Conservation (phyloP, 2,888 invertebrate species). For the Platycheirus rosarum region DNA sequence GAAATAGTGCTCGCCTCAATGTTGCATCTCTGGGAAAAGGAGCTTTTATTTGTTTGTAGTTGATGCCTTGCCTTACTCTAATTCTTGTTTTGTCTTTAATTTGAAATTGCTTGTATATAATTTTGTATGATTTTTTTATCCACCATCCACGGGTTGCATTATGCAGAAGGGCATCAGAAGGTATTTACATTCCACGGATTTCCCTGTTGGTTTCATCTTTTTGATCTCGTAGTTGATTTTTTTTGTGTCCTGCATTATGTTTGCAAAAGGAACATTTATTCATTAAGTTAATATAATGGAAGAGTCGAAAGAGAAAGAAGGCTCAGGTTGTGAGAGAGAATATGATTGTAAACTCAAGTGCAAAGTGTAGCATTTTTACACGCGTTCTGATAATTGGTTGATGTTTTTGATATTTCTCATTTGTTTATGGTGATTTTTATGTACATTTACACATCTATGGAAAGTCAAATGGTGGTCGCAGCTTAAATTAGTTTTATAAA, state of each 20-base stretch:
- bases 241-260: no score
- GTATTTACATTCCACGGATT: slow-evolving; percentile 27
- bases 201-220: slow-evolving; percentile 27
- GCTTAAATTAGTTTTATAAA: no score
- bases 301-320: slow-evolving; percentile 1
- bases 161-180: slow-evolving; percentile 6
- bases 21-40: slow-evolving; percentile 46
- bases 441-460: no score
- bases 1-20: slow-evolving; percentile 26
- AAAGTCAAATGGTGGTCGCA: no score
- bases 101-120: slow-evolving; percentile 27
- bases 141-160: slow-evolving; percentile 16
- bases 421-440: no score
- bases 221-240: slow-evolving; percentile 9
- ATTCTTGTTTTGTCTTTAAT: slow-evolving; percentile 38
- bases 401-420: no score
- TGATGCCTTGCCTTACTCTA: background rate
- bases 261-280: slow-evolving; percentile 8
- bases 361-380: background rate
- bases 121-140: background rate
- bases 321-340: slow-evolving; percentile 5
- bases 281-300: slow-evolving; percentile 34
- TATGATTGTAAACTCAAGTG: slow-evolving; percentile 19
- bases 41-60: slow-evolving; percentile 23
- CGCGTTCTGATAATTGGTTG: background rate